Percentiles rank a stretch among this genome's conserved stretches.
Evolutionary conservation across 2,113 vertebrate genomes (phyloP).

Genomic region (Rutilus rutilus): DNA sequence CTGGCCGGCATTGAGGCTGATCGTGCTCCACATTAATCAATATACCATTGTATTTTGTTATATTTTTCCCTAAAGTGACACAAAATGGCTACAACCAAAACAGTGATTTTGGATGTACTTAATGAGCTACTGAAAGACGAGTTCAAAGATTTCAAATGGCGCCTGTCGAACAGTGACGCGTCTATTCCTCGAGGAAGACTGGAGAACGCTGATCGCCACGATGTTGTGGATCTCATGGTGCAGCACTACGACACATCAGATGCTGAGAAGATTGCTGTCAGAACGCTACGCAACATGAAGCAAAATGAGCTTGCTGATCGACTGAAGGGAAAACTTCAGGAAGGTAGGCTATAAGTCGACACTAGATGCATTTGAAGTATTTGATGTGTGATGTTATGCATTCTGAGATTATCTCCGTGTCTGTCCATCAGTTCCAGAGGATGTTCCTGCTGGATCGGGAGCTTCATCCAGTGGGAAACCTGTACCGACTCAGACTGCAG

Average conservation of each 20-base stretch:
- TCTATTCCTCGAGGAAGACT: conserved; percentile 18
- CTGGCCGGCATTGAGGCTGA: neutral
- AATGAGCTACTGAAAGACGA: neutral
- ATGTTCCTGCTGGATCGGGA: neutral
- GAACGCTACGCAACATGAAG: neutral
- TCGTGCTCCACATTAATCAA: too few relatives aligned
- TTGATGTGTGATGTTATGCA: neutral
- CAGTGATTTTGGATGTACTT: neutral
- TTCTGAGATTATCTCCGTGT: neutral
- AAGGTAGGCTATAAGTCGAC: neutral
- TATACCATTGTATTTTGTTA: too few relatives aligned
- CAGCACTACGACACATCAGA: neutral
- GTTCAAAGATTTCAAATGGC: conserved; percentile 36
- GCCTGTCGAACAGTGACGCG: neutral
- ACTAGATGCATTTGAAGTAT: neutral
- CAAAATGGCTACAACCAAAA: neutral
- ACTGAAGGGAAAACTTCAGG: neutral
- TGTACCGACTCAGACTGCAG: neutral
- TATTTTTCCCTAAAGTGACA: neutral
- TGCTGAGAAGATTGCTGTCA: neutral
- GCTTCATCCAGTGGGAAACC: neutral
- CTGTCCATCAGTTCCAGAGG: neutral
- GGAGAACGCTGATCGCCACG: neutral
- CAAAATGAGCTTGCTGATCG: neutral
- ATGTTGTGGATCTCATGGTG: conserved; percentile 14